phyloP scores from a whole-genome alignment of 2,888 invertebrate genomes.

The Callyntrura sp. region DNA sequence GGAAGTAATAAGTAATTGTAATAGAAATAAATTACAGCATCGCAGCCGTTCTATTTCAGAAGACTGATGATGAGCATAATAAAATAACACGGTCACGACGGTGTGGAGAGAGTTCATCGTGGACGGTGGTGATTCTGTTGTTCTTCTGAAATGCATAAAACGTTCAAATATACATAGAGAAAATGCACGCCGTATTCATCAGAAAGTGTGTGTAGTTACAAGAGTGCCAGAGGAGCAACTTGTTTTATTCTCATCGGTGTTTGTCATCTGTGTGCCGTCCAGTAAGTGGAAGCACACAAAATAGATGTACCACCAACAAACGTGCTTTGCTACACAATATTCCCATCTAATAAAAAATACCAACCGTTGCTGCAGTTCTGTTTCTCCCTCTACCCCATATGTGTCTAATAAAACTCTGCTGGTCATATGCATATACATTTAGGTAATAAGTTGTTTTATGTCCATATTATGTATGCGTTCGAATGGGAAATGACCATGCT shows the following conservation, averaged over 20 bases:
- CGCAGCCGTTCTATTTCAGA: slow-evolving; percentile 51
- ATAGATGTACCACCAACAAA: background rate
- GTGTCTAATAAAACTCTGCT: background rate
- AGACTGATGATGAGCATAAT: slow-evolving; percentile 40
- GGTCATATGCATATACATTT: background rate
- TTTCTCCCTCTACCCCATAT: background rate
- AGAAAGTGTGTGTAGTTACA: background rate
- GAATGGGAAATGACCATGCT: background rate
- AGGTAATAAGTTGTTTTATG: slow-evolving; percentile 23
- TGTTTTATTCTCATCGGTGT: slow-evolving; percentile 48
- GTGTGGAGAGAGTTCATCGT: slow-evolving; percentile 4
- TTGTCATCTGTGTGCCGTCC: slow-evolving; percentile 76
- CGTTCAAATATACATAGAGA: slow-evolving; percentile 24
- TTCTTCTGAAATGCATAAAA: slow-evolving; percentile 50
- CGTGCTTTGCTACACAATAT: slow-evolving; percentile 9
- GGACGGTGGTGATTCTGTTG: slow-evolving; percentile 67
- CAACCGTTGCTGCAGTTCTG: no score
- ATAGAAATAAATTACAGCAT: slow-evolving; percentile 72
- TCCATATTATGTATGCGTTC: background rate
- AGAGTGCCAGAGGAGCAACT: slow-evolving; percentile 7
- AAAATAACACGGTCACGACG: slow-evolving; percentile 51
- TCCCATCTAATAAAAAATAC: background rate
- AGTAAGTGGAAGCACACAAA: slow-evolving; percentile 10
- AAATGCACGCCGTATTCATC: background rate
- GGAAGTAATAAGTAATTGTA: slow-evolving; percentile 76